phyloP scores from a whole-genome alignment of 2,888 invertebrate genomes.

The Aphodius granarius region DNA sequence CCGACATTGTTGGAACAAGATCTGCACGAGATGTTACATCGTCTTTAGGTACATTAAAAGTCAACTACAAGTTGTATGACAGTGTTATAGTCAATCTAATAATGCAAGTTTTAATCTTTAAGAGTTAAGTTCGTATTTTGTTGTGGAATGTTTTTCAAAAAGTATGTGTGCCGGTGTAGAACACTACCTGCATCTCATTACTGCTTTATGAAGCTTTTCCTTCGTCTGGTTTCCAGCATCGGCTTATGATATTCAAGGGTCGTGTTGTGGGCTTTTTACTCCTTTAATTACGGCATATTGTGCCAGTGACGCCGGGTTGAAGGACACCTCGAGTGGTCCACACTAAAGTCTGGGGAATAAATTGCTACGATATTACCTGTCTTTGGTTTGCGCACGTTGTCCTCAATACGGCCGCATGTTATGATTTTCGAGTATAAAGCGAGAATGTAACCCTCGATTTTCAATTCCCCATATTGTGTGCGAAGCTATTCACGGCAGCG shows the following conservation, averaged over 20 bases:
- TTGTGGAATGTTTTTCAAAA: no score
- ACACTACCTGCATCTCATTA: slow-evolving; percentile 26
- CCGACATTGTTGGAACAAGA: background rate
- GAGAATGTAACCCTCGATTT: slow-evolving; percentile 7
- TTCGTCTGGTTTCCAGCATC: slow-evolving; percentile 13
- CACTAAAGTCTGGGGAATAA: background rate
- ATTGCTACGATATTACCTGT: background rate
- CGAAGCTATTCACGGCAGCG: background rate
- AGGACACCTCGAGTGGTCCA: slow-evolving; percentile 6
- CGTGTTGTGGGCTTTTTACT: slow-evolving; percentile 27
- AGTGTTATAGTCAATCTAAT: no score
- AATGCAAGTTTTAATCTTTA: no score
- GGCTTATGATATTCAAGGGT: slow-evolving; percentile 23
- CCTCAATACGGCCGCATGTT: background rate
- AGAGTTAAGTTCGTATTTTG: no score
- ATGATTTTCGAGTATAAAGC: no score
- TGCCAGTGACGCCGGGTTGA: slow-evolving; percentile 26
- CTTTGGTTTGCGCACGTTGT: background rate
- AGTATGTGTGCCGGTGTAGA: background rate
- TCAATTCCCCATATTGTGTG: slow-evolving; percentile 33
- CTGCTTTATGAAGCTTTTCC: slow-evolving; percentile 9
- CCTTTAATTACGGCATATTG: slow-evolving; percentile 29
- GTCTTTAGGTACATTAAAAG: no score
- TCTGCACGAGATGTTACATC: background rate
- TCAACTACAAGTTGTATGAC: no score